These are phyloP conservation scores for Holotrichia oblita DNA, from an alignment of 1,140 invertebrate species.

Conservation along the genomic window DNA sequence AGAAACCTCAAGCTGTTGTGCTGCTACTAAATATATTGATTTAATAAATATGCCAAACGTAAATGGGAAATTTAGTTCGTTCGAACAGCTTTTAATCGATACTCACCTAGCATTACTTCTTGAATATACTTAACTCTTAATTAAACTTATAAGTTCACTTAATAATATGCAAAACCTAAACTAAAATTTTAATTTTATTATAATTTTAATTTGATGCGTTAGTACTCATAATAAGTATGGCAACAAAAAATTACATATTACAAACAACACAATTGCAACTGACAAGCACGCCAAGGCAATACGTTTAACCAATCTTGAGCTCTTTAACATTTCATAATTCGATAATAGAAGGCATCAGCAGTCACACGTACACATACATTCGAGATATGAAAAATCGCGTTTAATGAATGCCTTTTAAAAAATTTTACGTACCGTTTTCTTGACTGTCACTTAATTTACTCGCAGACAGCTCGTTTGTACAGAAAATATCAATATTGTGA, in stretches of 20 bases:
- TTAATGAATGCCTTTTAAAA: background rate
- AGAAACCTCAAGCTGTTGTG: too few relatives aligned
- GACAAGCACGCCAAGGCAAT: background rate
- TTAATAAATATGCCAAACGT: too few relatives aligned
- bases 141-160: too few relatives aligned
- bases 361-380: background rate
- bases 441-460: background rate
- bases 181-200: too few relatives aligned
- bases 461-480: background rate
- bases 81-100: too few relatives aligned
- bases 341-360: conserved; percentile 4
- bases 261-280: background rate
- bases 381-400: too few relatives aligned
- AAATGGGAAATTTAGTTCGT: too few relatives aligned
- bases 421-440: background rate
- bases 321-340: background rate
- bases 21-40: too few relatives aligned
- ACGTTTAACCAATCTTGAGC: background rate
- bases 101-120: too few relatives aligned
- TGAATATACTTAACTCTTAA: too few relatives aligned
- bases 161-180: too few relatives aligned
- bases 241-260: background rate
- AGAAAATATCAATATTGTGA: conserved; percentile 4
- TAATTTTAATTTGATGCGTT: too few relatives aligned
- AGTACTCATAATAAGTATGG: background rate